Evolutionary conservation across 2,888 invertebrate genomes (phyloP), one percentile per base, ranked within the genome.

Genomic region (Polymixis lichenea): DNA sequence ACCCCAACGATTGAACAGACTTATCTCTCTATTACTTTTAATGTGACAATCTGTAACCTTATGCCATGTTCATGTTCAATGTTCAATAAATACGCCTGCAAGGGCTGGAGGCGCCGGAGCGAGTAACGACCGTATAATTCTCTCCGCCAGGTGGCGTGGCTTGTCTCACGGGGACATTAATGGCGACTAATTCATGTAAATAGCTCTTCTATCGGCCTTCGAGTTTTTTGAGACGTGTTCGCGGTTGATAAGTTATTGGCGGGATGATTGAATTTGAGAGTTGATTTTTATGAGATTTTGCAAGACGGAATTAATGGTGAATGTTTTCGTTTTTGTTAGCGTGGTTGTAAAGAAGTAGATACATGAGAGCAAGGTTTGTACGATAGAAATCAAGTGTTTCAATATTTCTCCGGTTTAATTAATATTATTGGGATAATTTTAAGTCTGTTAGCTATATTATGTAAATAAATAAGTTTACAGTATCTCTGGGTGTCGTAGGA

Each of bases 151-250:
- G 95, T 95, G 95, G 93, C 93, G 92, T 90, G 95, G 94, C 93
- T 92, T 94, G 95, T 95, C 95, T 95, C 95, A 87, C 92, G 93
- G 94, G 92, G 93, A 92, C 94, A 95, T 96, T 94, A 96, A 95
- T 94, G 95, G 95, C 95, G 92, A 90, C 94, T 95, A 95, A 96
- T 95, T 96, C 95, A 94, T 94, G 95, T 94, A 95, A 96, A 95
- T 96, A 95, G 95, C 94, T 93, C 82, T 87, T 88, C 89, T 87
- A 88, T 87, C 89, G 88, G 86, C 75, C 88, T 92, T 93, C 92
- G 92, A 93, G 92, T 92, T 79, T 93, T 94, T 75, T 91, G 89
- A 84, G 84, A 83, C 77, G 79, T 77, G 78, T 65, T 75, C 72
- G 53, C 56, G 61, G 43, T 81, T 66, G 81, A 80, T 87, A 79